phyloP scores from a whole-genome alignment of 2,113 vertebrate genomes.

The Tautogolabrus adspersus region DNA sequence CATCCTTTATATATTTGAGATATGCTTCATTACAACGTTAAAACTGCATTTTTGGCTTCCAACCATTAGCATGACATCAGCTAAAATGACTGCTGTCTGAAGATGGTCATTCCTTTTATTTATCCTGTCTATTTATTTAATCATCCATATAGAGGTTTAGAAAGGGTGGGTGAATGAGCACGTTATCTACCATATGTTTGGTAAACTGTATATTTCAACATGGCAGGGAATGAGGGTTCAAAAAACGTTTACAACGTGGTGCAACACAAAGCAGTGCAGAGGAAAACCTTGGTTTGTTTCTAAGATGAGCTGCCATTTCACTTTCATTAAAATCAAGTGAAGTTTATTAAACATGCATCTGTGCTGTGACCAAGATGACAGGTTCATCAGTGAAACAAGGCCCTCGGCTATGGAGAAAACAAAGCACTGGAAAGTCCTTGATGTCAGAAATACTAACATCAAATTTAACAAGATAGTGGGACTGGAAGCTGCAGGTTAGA shows the following conservation, averaged over 20 bases:
- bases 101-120: no score
- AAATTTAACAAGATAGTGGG: constrained; percentile 46
- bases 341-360: constrained; percentile 39
- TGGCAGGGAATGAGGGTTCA: background rate
- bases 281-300: background rate
- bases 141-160: background rate
- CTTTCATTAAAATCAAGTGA: constrained; percentile 45
- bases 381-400: constrained; percentile 49
- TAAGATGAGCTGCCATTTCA: constrained; percentile 22
- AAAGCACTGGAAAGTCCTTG: constrained; percentile 48
- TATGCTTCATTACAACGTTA: background rate
- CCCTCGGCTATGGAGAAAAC: constrained; percentile 34
- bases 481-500: constrained; percentile 38
- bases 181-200: background rate
- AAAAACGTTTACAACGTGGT: background rate
- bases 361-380: constrained; percentile 27
- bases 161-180: background rate
- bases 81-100: background rate
- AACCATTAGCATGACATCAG: background rate
- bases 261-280: background rate
- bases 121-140: no score
- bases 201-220: constrained; percentile 12
- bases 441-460: constrained; percentile 49
- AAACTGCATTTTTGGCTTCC: background rate
- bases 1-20: background rate